Base-by-base conservation (phyloP, 2,888 invertebrate species). In the Therioaphis trifolii region DNA sequence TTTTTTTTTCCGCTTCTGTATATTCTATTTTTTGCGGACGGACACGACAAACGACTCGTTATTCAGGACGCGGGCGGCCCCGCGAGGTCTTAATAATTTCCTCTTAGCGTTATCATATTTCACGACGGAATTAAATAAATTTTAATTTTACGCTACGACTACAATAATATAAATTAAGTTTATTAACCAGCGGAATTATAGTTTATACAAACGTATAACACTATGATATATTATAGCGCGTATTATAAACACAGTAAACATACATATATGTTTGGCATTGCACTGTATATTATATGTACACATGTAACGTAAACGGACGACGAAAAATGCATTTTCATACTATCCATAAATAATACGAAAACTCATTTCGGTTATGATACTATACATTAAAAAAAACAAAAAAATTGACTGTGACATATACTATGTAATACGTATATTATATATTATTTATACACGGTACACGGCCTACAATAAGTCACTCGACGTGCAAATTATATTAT, bases 161-260 rank as follows among this genome's bases (percentile, higher is more conserved):
- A 27, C 61, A 15, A 29, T 61, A 27, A n/a, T n/a, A 27, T 24
- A 61, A 61, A 61, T 61, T 12, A 49, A 49, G 15, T 72, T n/a
- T 52, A 29, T 49, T 52, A 29, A 72, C 49, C 11, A 72, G 72
- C n/a, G 29, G n/a, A 72, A 72, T 27, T 29, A 72, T 29, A 52
- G 24, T 61, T 29, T 2, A 7, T 27, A 15, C 27, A 29, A 61
- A 12, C 15, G 29, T 29, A 61, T 15, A 12, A 21, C 24, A 21
- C 11, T 43, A 43, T 71, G 14, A 18, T 27, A 27, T 29, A 52
- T 43, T n/a, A n/a, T n/a, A n/a, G n/a, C n/a, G n/a, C n/a, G n/a
- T n/a, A n/a, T n/a, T n/a, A n/a, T n/a, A n/a, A n/a, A n/a, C n/a
- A n/a, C n/a, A n/a, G n/a, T n/a, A n/a, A n/a, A n/a, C n/a, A n/a